These are phyloP conservation scores for Caiman crocodilus DNA, from an alignment of 2,797 vertebrate genomes.

Conservation along the genomic window DNA sequence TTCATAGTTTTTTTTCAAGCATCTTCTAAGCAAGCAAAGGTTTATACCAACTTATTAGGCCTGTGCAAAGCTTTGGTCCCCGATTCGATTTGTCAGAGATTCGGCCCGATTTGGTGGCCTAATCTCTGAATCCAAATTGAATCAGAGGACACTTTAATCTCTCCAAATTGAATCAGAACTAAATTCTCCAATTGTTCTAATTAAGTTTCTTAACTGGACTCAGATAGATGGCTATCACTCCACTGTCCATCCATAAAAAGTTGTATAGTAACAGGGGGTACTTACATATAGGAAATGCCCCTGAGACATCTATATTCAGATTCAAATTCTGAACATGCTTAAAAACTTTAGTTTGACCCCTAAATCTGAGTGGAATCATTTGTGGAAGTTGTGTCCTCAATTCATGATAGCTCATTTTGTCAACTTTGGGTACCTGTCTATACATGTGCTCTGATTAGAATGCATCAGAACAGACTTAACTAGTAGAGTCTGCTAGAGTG, in stretches of 20 bases:
- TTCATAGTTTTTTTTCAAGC: conserved; percentile 16
- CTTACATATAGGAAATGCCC: neutral
- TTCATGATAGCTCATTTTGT: conserved; percentile 42
- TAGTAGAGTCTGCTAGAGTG: no score
- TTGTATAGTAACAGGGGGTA: neutral
- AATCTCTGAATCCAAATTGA: no score
- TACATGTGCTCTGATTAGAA: no score
- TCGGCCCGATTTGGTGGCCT: no score
- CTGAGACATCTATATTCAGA: conserved; percentile 16
- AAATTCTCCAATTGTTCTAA: conserved; percentile 1
- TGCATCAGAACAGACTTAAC: no score
- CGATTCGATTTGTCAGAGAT: no score
- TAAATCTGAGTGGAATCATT: neutral
- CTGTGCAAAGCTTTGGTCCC: no score
- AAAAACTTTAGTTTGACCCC: conserved; percentile 34
- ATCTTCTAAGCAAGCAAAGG: neutral
- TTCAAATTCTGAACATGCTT: conserved; percentile 11
- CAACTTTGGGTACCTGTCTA: conserved; percentile 6
- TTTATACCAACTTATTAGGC: neutral
- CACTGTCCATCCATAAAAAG: neutral
- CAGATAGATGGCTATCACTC: conserved; percentile 21
- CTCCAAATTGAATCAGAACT: neutral
- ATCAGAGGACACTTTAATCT: no score
- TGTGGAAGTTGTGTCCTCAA: conserved; percentile 29
- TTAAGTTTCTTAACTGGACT: neutral